Base-by-base conservation (phyloP, 2,888 invertebrate genomes). In the Leistus spinibarbis region DNA sequence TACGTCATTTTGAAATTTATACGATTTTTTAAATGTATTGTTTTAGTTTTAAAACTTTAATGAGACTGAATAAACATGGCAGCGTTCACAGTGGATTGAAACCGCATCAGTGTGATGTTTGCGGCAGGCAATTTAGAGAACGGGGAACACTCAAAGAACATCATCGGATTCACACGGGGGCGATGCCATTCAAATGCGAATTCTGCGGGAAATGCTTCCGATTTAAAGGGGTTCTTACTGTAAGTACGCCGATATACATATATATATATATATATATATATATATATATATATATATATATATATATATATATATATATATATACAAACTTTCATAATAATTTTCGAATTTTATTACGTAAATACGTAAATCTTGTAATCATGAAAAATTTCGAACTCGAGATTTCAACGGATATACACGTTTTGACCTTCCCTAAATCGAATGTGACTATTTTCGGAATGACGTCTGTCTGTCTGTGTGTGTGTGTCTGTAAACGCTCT, bases 111-210 rank as follows among this genome's bases (percentile, higher is more conserved):
- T 91, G 91, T 79, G 88, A 89, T 70, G 87, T 88, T 40, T 91
- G 91, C 79, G 89, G 89, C 0, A 84, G 89, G 78, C 87, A 88
- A 67, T 91, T 91, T 80, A 86, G 93, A 9, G 89, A 93, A 77
- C 89, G 91, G 69, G 91, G 92, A 56, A 92, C 93, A 17, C 84
- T 94, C 69, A 89, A 91, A 66, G 91, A 93, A 16, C 94, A 94
- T 81, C 90, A 91, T 81, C 89, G 93, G 27, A 91, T 93, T 13
- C 94, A 94, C 79, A 93, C 93, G 0, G 94, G 93, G 5, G 91
- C 91, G 0, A 92, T 93, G 92, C 94, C 94, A 0, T 92, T 91
- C 79, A 88, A 90, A 1, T 94, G 94, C 79, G 91, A 91, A 81
- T 92, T 90, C 82, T 94, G 94, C 81, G 91, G 90, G 19, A 93